Base-by-base conservation (phyloP, 1,140 invertebrate species). In the Drosophila sp. region DNA sequence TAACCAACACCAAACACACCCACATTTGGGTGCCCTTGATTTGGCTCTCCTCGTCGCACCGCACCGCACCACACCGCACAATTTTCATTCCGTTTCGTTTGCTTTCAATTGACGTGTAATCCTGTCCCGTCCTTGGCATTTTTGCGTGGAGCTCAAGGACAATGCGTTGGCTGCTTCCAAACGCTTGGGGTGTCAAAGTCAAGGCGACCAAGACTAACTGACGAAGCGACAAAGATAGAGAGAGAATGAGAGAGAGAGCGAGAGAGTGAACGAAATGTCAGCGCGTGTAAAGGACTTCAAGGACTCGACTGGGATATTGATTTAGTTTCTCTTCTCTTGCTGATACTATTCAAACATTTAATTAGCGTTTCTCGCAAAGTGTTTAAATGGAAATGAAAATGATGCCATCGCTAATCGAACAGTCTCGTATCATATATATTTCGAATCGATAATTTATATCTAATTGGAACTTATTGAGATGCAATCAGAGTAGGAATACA, bases 71-170 rank as follows among this genome's bases (percentile, higher is more conserved):
- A 38, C 35, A 38, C 35, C 35, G 35, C 35, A 38, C 10, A 8
- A 17, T 68, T 65, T 67, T 65, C 60, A 40, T 65, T 58, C 30
- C 75, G 61, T 60, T 71, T 77, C 75, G 64, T 69, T 76, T 72
- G 70, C 83, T 76, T 72, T 73, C 83, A 78, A 86, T 86, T 86
- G 83, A 86, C 83, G 83, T 83, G 83, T 87, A 86, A 87, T 83
- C 83, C 84, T 86, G 83, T 86, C 83, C 84, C 87, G 83, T 86
- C 83, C 83, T 86, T 86, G 83, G 83, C 83, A 86, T 86, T 87
- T 50, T 87, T 61, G 84, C 66, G 69, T 77, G 74, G 47, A 69
- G 79, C 72, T 68, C 63, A 81, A 77, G 79, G 68, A 79, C 71
- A 86, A 74, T 76, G 70, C 83, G 83, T 62, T 67, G 44, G 81